Evolutionary conservation across 2,797 vertebrate genomes (phyloP), one percentile per base, ranked within the genome.

Genomic region (Balearica regulorum): DNA sequence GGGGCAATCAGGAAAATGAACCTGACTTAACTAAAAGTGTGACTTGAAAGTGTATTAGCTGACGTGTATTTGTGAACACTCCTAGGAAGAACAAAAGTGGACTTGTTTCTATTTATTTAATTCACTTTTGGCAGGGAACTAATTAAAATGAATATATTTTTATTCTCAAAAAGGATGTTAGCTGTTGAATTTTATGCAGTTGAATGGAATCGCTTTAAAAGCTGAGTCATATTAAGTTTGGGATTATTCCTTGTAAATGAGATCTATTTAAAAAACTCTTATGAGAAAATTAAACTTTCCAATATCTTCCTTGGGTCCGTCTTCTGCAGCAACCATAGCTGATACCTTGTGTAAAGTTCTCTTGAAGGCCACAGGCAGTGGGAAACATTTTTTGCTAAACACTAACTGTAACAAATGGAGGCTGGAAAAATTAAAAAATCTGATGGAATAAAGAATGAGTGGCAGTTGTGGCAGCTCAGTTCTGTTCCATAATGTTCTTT

Each of bases 1-100:
- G 94, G 91, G 93, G 96, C 95, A 97, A 96, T 96, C 89, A 95
- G 95, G 91, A 97, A 96, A 97, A 96, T 91, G 96, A 96, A 96
- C 91, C 89, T 95, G 95, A 93, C 91, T 96, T 93, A 94, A 81
- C 79, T 79, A 81, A 88, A 95, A 81, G 43, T 95, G 95, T 97
- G 96, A 94, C 96, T 94, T 83, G 96, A 94, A 97, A 95, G 87
- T 41, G 91, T 87, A 96, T 95, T 93, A 96, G 87, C 72, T 94
- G 72, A 78, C 6, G 3, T 83, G 69, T 35, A 73, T 94, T 91
- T 91, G 69, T 51, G 79, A 95, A 62, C 33, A 17, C 22, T 92
- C 58, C 22, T 24, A 90, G 49, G 62, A 93, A 93, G 51, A 91
- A 91, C 65, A 81, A 86, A 82, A 83, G 21, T 69, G 3, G 0